These are phyloP conservation scores for Discoglossus pictus DNA, from an alignment of 2,797 vertebrate species.

Conservation along the genomic window DNA sequence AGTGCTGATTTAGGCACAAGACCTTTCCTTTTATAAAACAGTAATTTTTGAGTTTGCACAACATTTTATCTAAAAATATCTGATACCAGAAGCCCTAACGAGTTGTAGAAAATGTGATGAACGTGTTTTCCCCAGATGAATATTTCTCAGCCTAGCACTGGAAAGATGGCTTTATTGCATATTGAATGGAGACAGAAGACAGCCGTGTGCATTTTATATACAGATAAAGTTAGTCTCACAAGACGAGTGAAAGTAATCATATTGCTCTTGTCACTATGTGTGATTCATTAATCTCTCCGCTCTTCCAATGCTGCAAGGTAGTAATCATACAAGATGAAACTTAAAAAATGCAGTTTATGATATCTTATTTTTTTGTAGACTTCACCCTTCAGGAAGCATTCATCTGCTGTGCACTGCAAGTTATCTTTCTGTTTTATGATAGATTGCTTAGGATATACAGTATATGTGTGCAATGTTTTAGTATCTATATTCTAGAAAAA, in stretches of 20 bases:
- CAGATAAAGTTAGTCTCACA: slow-evolving; percentile 1
- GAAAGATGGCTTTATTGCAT: slow-evolving; percentile 1
- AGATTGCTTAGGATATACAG: no score
- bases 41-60: neutral
- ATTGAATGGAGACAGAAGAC: slow-evolving; percentile 5
- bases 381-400: neutral
- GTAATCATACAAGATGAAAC: slow-evolving; percentile 6
- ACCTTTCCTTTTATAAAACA: neutral
- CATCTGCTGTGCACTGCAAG: neutral
- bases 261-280: slow-evolving; percentile 8
- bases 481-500: no score
- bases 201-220: neutral
- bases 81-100: neutral
- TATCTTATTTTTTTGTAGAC: neutral
- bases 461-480: no score
- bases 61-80: neutral
- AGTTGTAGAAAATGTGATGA: neutral
- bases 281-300: neutral
- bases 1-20: neutral
- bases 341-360: slow-evolving; percentile 6
- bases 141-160: neutral
- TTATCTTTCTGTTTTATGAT: neutral
- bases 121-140: neutral
- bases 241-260: neutral
- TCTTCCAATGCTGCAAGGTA: neutral